phyloP scores from a whole-genome alignment of 2,888 invertebrate genomes.

The Pseudococcus longispinus region DNA sequence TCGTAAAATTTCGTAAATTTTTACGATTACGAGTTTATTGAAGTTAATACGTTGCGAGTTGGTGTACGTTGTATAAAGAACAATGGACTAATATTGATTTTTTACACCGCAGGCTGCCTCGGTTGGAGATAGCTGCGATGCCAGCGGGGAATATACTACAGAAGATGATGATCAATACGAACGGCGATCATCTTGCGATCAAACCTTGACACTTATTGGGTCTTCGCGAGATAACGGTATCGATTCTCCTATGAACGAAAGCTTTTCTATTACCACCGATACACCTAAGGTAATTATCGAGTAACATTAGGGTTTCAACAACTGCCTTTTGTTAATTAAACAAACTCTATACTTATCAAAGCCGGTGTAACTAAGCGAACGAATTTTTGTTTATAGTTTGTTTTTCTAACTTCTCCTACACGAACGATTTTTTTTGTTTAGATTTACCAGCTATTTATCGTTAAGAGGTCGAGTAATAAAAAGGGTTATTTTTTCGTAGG shows the following conservation, averaged over 20 bases:
- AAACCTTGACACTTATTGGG: slow-evolving; percentile 52
- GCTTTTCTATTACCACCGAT: slow-evolving; percentile 20
- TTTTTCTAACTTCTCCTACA: not conserved
- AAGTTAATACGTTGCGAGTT: not conserved
- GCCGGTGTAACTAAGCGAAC: slow-evolving; percentile 27
- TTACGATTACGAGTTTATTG: not conserved
- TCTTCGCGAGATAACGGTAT: slow-evolving; percentile 56
- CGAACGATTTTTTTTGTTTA: not conserved
- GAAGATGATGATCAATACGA: slow-evolving; percentile 70
- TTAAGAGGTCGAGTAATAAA: not conserved
- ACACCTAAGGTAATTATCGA: slow-evolving; percentile 47
- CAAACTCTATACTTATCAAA: not conserved
- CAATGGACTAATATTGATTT: not conserved
- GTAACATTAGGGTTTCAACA: not conserved
- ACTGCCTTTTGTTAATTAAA: slow-evolving; percentile 34
- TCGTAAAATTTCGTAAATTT: not conserved
- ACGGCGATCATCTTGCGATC: slow-evolving; percentile 55
- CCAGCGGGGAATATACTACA: slow-evolving; percentile 87
- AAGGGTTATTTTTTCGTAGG: slow-evolving; percentile 12
- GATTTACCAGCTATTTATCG: not conserved
- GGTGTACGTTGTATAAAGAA: not conserved
- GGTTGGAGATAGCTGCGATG: slow-evolving; percentile 77
- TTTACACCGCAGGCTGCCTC: slow-evolving; percentile 50
- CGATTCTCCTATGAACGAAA: slow-evolving; percentile 51
- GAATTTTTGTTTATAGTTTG: slow-evolving; percentile 22